Evolutionary conservation across 2,113 vertebrate genomes (phyloP).

Genomic region (Platichthys stellatus): DNA sequence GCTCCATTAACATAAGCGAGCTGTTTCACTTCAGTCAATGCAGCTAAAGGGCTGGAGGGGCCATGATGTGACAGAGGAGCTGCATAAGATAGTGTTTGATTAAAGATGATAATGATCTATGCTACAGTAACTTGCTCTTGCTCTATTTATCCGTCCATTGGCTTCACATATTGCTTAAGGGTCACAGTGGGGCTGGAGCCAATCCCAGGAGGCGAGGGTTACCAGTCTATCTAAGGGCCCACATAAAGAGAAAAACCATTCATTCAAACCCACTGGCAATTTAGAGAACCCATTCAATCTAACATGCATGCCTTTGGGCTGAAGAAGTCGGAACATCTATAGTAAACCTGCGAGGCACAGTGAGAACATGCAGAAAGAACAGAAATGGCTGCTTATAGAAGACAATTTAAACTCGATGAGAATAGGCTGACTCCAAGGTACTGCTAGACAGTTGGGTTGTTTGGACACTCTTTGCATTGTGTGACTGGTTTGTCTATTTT

Average conservation of each 20-base stretch:
- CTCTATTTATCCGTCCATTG: conserved; percentile 7
- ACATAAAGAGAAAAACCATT: neutral
- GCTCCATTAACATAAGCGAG: conserved; percentile 64
- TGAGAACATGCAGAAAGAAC: neutral
- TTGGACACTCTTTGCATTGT: conserved; percentile 6
- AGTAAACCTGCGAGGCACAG: neutral
- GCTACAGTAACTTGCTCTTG: conserved; percentile 23
- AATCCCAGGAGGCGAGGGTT: neutral
- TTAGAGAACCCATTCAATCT: neutral
- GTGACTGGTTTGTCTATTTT: conserved; percentile 24
- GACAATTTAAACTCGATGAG: neutral
- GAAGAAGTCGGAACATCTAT: too few relatives aligned
- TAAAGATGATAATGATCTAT: conserved; percentile 47
- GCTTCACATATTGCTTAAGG: neutral
- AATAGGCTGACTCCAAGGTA: neutral
- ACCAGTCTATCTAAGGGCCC: neutral
- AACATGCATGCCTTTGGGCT: too few relatives aligned
- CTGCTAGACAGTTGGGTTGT: neutral
- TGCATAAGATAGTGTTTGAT: conserved; percentile 45
- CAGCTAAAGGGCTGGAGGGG: conserved; percentile 45
- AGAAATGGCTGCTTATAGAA: conserved; percentile 6
- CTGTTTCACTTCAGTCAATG: conserved; percentile 53
- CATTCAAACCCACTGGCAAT: neutral
- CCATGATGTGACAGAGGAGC: conserved; percentile 48
- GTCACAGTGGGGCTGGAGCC: neutral